These are phyloP conservation scores for Labrus mixtus DNA, from an alignment of 2,113 vertebrate species.

Conservation along the genomic window DNA sequence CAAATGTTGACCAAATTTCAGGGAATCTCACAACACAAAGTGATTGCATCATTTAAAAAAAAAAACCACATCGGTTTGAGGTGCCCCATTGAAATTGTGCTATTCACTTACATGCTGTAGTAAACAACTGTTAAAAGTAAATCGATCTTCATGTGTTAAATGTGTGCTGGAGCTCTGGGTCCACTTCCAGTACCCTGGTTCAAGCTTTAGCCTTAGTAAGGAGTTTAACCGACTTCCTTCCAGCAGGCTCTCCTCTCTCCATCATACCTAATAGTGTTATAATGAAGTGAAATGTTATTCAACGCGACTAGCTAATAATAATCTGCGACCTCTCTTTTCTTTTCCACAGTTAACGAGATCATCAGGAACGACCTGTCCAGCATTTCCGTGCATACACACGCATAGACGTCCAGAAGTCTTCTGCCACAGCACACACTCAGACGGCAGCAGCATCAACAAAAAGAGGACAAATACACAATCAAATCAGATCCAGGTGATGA, in stretches of 20 bases:
- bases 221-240: too few species aligned
- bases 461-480: conserved; percentile 13
- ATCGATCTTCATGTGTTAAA: too few species aligned
- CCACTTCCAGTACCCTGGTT: too few species aligned
- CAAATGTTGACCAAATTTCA: too few species aligned
- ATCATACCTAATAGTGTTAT: conserved; percentile 2
- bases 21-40: too few species aligned
- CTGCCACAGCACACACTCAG: conserved; percentile 31
- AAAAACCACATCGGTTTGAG: too few species aligned
- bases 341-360: conserved; percentile 95
- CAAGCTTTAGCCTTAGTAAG: too few species aligned
- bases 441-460: conserved; percentile 33
- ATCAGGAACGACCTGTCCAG: conserved; percentile 97
- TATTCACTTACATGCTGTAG: too few species aligned
- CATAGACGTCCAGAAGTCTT: conserved; percentile 66
- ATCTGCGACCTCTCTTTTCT: conserved; percentile 66
- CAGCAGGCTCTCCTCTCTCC: neutral
- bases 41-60: too few species aligned
- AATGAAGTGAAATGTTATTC: neutral
- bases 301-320: conserved; percentile 29
- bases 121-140: too few species aligned
- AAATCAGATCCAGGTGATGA: conserved; percentile 60
- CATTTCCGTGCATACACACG: conserved; percentile 86
- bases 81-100: too few species aligned
- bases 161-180: too few species aligned